Conservation (phyloP, 2,888 invertebrate genomes). For the Drosophila ustulata region DNA sequence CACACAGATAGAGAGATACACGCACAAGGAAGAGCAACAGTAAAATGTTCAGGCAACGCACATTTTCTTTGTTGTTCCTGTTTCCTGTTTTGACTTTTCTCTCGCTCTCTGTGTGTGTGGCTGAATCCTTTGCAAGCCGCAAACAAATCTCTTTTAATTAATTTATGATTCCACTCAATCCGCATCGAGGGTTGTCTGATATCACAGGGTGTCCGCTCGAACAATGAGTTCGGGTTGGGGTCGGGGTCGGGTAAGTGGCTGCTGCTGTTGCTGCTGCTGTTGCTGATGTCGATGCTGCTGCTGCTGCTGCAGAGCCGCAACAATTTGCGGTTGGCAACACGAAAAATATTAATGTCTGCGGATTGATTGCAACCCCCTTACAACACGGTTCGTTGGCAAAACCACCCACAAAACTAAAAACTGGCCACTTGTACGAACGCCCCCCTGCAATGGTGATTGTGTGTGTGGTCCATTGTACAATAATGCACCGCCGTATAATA, state of each 20-base stretch:
- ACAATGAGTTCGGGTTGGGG: neutral
- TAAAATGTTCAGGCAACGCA: constrained; percentile 56
- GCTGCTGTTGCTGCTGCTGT: constrained; percentile 37
- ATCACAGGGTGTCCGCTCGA: constrained; percentile 28
- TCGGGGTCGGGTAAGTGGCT: constrained; percentile 36
- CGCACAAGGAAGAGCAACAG: neutral
- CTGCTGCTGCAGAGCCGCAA: constrained; percentile 71
- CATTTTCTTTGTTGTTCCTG: constrained; percentile 73
- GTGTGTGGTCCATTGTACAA: constrained; percentile 45
- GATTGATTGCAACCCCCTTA: constrained; percentile 66
- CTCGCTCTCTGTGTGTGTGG: constrained; percentile 47
- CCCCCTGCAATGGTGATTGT: neutral
- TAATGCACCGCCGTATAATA: constrained; percentile 27
- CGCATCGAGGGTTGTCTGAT: constrained; percentile 75
- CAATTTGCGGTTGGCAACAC: constrained; percentile 79
- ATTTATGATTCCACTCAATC: constrained; percentile 83
- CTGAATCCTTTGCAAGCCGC: constrained; percentile 82
- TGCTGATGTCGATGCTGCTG: constrained; percentile 12
- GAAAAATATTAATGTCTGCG: constrained; percentile 80
- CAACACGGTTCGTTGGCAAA: constrained; percentile 12
- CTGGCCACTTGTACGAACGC: constrained; percentile 69
- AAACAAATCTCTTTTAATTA: constrained; percentile 84
- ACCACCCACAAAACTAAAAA: constrained; percentile 57
- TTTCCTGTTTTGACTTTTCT: constrained; percentile 46
- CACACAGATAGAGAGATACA: constrained; percentile 7